phyloP scores from a whole-genome alignment of 92 coral and sea anemone genomes.

The Zoanthus sociatus region DNA sequence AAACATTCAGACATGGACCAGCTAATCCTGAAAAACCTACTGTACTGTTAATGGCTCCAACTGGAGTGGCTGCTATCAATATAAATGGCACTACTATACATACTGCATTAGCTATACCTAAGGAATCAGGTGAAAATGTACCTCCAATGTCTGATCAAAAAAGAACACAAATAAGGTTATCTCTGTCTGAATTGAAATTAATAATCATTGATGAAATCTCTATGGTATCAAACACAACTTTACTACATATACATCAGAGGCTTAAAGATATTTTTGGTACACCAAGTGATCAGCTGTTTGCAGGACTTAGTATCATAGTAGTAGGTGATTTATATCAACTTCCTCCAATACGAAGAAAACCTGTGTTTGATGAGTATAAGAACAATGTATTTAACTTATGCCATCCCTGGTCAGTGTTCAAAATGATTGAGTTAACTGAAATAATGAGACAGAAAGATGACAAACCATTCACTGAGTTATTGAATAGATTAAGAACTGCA shows the following conservation, averaged over 20 bases:
- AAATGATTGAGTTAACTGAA: constrained; percentile 2
- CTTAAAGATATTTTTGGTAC: not conserved
- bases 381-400: constrained; percentile 1
- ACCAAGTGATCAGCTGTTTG: constrained; percentile 2
- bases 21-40: constrained; percentile 2
- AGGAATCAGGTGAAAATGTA: not conserved
- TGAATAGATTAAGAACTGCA: constrained; percentile 3
- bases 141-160: not conserved
- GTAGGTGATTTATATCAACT: not conserved
- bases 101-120: not conserved
- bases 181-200: constrained; percentile 3
- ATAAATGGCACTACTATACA: too few species aligned
- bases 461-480: constrained; percentile 4
- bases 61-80: too few species aligned
- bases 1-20: constrained; percentile 5
- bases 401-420: constrained; percentile 7
- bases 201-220: not conserved
- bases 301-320: not conserved
- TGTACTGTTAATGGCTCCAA: constrained; percentile 1
- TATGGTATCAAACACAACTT: constrained; percentile 3
- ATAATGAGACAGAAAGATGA: constrained; percentile 1
- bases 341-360: too few species aligned
- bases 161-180: constrained; percentile 2
- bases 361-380: not conserved
- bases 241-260: not conserved